Base-by-base conservation (phyloP, 2,888 invertebrate species). In the Mythimna loreyi region DNA sequence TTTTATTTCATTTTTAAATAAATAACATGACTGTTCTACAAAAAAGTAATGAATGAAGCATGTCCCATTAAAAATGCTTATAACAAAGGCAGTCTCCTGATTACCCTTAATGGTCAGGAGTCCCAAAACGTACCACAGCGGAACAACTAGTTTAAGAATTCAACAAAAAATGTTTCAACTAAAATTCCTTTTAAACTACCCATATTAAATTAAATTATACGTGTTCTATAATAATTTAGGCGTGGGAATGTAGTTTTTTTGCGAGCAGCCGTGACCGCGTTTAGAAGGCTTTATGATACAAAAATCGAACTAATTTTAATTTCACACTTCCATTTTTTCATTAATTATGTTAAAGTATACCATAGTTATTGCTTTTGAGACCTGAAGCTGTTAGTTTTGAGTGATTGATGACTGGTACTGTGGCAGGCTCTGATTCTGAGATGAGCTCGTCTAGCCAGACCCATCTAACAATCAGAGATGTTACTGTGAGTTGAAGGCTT, bases 141-240 rank as follows among this genome's bases (percentile, higher is more conserved):
- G 72, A 71, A 75, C 67, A 66, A 57, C 50, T 60, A 70, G 64
- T 68, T 58, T 57, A 55, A 68, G 78, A 70, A 28, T 76, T 77
- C 81, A 77, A 81, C 75, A 82, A 87, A 87, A 87, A 89, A 88
- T 83, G 85, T 74, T 76, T 75, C 77, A 86, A 80, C 83, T 80
- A 77, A 87, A 90, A 90, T 88, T 88, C 89, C 82, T 86, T 67
- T 67, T 67, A 88, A 89, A 91, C 87, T 78, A 85, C 85, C 92
- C 90, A 89, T 85, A 87, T 90, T 93, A 90, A 91, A 92, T 91
- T 89, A 92, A 92, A 92, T 93, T 90, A 91, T 86, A 92, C 88
- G 88, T 91, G 89, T 88, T 86, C 86, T 80, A 87, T 91, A 89
- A 84, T 88, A 92, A 92, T 91, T 89, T 89, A 86, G 88, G 90